Conservation (phyloP, 2,113 vertebrate genomes). For the Tiliqua scincoides region DNA sequence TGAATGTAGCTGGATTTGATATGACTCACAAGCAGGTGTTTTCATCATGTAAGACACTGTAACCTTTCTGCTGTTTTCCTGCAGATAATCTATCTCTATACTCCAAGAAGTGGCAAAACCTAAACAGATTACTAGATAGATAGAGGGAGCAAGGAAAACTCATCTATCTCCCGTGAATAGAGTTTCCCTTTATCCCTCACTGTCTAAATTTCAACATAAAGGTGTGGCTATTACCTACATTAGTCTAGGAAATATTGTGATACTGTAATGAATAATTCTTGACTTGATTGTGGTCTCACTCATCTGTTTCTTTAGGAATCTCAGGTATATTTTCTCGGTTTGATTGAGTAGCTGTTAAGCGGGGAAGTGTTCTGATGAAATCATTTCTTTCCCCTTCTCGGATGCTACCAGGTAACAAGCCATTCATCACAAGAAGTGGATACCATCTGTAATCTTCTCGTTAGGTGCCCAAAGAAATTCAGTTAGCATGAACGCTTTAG, state of each 20-base stretch:
- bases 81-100: conserved; percentile 12
- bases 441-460: conserved; percentile 43
- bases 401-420: conserved; percentile 36
- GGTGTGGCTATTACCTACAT: conserved; percentile 11
- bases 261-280: conserved; percentile 15
- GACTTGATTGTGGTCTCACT: conserved; percentile 21
- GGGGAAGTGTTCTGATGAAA: conserved; percentile 40
- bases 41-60: neutral
- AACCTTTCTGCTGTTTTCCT: conserved; percentile 38
- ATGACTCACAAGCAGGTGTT: neutral
- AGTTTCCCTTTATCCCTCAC: neutral
- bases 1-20: conserved; percentile 15
- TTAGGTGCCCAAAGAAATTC: conserved; percentile 38
- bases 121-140: conserved; percentile 7
- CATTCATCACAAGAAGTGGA: conserved; percentile 41
- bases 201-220: conserved; percentile 32
- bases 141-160: conserved; percentile 1
- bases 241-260: conserved; percentile 14
- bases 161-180: conserved; percentile 8
- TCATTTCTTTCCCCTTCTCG: conserved; percentile 41
- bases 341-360: conserved; percentile 50
- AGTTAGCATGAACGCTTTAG: conserved; percentile 43
- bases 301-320: conserved; percentile 47
- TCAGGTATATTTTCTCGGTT: conserved; percentile 47
- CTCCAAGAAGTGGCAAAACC: conserved; percentile 27